Percentiles rank a stretch among this genome's conserved stretches.
Evolutionary conservation across 1,140 invertebrate genomes (phyloP).

Genomic region (Glossosoma conforme): DNA sequence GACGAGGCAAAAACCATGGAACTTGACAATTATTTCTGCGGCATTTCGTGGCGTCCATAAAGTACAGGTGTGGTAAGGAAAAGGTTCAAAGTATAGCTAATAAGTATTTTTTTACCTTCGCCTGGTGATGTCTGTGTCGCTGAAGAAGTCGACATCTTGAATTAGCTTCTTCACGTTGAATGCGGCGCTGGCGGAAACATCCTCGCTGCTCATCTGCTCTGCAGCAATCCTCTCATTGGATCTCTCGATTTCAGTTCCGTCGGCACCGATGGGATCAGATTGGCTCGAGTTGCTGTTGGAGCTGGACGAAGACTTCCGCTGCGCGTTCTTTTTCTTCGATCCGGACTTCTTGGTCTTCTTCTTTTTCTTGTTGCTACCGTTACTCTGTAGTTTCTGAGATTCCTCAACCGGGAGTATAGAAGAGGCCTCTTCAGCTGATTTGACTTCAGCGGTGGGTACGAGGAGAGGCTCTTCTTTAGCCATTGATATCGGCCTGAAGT

Average conservation of each 20-base stretch:
- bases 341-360: conserved; percentile 73
- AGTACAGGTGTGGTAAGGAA: too few species aligned
- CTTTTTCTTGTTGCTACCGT: conserved; percentile 63
- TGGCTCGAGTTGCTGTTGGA: conserved; percentile 44
- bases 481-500: conserved; percentile 54
- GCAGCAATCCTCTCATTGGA: conserved; percentile 12
- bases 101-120: conserved; percentile 53
- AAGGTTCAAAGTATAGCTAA: too few species aligned
- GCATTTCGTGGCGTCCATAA: too few species aligned
- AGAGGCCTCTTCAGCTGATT: conserved; percentile 33
- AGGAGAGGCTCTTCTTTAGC: conserved; percentile 38
- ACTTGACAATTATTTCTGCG: too few species aligned
- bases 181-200: conserved; percentile 14
- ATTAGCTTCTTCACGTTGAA: conserved; percentile 20
- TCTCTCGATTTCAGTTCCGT: conserved; percentile 28
- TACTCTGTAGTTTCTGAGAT: conserved; percentile 38
- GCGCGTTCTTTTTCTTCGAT: conserved; percentile 71
- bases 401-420: conserved; percentile 35
- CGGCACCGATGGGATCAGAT: conserved; percentile 42
- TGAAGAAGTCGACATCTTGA: conserved; percentile 80
- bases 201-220: conserved; percentile 9
- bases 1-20: too few species aligned
- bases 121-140: conserved; percentile 81
- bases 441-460: conserved; percentile 38
- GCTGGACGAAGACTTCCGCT: conserved; percentile 61